A percentile compares a stretch with the other conserved stretches of the same genome.
phyloP scores from a whole-genome alignment of 2,113 vertebrate genomes.

The Gymnogyps californianus region DNA sequence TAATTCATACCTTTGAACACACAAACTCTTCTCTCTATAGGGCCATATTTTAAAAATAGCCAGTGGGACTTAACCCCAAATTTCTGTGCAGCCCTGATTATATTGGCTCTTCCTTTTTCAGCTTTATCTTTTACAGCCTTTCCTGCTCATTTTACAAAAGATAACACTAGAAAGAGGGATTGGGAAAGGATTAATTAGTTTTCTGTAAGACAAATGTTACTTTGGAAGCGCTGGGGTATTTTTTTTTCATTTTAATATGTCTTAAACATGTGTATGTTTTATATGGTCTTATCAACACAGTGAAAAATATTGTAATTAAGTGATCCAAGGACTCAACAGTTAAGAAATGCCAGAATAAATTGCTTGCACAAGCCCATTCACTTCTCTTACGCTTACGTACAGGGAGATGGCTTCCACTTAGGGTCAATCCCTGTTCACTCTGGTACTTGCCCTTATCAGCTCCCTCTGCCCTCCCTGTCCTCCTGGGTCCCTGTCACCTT shows the following conservation, averaged over 20 bases:
- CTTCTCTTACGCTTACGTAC: not conserved
- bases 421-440: not conserved
- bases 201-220: not conserved
- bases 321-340: not conserved
- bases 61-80: not conserved
- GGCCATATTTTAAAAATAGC: not conserved
- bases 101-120: not conserved
- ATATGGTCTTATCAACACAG: not conserved
- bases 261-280: not conserved
- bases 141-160: not conserved
- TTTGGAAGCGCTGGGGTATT: not conserved
- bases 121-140: not conserved
- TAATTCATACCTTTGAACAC: slow-evolving; percentile 24
- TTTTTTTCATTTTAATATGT: not conserved
- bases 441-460: not conserved
- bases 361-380: not conserved
- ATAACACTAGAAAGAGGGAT: not conserved
- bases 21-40: not conserved
- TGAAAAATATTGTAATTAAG: not conserved
- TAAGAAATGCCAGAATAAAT: not conserved
- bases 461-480: not conserved
- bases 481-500: not conserved
- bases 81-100: not conserved
- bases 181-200: not conserved
- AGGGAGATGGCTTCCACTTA: not conserved